Conservation (phyloP, 2,113 vertebrate species). For the Mesitornis unicolor region DNA sequence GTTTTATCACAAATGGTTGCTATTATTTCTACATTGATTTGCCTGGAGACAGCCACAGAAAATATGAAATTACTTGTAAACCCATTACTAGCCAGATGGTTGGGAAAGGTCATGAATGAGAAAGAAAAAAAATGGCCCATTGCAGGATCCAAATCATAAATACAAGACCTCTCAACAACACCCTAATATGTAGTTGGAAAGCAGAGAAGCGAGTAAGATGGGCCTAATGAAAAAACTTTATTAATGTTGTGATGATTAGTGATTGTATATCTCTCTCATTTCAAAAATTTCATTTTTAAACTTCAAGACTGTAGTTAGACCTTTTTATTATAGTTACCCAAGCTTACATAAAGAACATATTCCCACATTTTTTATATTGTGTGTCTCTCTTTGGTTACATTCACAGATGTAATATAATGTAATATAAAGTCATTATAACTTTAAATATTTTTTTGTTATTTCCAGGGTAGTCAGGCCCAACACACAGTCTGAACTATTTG, state of each 20-base stretch:
- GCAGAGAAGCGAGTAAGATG: background rate
- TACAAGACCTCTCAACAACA: constrained; percentile 8
- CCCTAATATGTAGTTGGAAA: background rate
- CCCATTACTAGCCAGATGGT: background rate
- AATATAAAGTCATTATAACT: background rate
- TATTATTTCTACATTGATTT: constrained; percentile 17
- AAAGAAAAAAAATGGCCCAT: background rate
- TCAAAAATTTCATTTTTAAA: too few relatives aligned
- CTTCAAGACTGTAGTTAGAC: background rate
- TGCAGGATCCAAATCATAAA: constrained; percentile 26
- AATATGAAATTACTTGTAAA: constrained; percentile 29
- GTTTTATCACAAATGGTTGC: background rate
- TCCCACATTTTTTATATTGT: background rate
- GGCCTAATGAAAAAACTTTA: background rate
- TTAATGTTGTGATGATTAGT: background rate
- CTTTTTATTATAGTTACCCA: constrained; percentile 12
- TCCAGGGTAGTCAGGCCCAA: background rate
- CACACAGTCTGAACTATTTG: background rate
- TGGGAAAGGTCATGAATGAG: background rate
- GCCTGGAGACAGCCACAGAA: background rate
- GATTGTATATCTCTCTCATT: background rate
- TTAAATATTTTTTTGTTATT: background rate
- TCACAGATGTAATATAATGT: background rate
- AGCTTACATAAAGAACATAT: background rate
- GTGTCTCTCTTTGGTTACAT: background rate